Conservation (phyloP, 2,113 vertebrate species). For the Eulemur rufifrons region DNA sequence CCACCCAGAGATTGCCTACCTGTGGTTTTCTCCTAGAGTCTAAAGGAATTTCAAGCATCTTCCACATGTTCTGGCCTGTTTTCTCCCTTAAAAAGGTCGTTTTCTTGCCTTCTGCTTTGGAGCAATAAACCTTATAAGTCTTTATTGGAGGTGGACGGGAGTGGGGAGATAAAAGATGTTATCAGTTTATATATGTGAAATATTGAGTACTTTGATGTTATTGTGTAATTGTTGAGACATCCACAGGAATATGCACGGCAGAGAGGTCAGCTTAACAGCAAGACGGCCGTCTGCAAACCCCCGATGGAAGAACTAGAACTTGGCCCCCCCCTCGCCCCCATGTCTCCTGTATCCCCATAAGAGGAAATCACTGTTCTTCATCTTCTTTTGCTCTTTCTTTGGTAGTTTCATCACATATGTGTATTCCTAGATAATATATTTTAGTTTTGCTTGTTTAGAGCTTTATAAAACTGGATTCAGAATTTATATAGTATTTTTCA, state of each 20-base stretch:
- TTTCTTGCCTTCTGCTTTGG: neutral
- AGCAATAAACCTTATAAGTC: neutral
- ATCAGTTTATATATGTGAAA: neutral
- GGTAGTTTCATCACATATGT: neutral
- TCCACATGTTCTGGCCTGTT: neutral
- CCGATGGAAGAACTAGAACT: neutral
- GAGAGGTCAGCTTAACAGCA: neutral
- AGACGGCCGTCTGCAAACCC: neutral
- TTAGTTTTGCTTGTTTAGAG: neutral
- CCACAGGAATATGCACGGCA: neutral
- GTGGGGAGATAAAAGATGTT: neutral
- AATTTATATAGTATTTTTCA: neutral
- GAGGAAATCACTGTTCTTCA: neutral
- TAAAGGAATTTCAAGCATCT: neutral
- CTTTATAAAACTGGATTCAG: neutral
- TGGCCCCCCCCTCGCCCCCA: fast-evolving
- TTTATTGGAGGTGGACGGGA: neutral
- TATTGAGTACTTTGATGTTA: neutral
- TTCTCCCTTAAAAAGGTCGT: neutral
- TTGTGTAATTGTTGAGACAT: neutral
- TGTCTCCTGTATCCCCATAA: neutral
- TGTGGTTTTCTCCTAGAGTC: neutral
- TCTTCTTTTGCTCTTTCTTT: neutral
- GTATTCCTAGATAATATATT: neutral
- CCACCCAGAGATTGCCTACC: no score